A percentile compares a stretch with the other conserved stretches of the same genome.
These are phyloP conservation scores for Odontomyia ornata DNA, from an alignment of 2,888 invertebrate species.

Conservation along the genomic window DNA sequence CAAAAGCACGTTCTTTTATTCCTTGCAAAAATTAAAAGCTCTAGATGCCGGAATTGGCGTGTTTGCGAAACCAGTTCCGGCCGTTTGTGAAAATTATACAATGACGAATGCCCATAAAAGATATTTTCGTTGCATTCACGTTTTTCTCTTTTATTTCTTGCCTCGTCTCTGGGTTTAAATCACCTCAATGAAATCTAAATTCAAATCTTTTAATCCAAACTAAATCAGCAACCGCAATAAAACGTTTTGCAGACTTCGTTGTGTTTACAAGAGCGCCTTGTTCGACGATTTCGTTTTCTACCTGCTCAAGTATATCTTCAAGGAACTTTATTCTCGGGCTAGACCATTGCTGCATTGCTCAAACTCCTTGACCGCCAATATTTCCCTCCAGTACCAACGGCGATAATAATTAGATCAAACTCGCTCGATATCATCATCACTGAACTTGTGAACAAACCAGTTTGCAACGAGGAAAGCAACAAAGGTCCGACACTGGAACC, in stretches of 20 bases:
- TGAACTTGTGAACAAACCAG: neutral
- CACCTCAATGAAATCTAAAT: slow-evolving; percentile 20
- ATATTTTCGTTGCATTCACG: neutral
- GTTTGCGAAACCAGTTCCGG: slow-evolving; percentile 19
- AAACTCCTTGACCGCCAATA: neutral
- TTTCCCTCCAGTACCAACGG: neutral
- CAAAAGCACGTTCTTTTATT: too few species aligned
- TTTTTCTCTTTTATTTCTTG: neutral
- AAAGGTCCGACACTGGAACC: neutral
- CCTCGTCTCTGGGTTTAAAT: neutral
- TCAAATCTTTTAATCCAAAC: slow-evolving; percentile 1
- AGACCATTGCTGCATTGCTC: neutral
- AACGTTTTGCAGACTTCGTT: neutral
- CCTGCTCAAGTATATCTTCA: neutral
- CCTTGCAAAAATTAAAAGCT: too few species aligned
- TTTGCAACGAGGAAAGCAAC: neutral
- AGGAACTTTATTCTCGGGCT: neutral
- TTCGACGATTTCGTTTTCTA: neutral
- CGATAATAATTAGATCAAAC: slow-evolving; percentile 22
- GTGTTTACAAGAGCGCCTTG: neutral
- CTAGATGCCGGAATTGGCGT: slow-evolving; percentile 3
- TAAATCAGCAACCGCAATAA: neutral
- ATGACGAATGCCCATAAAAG: slow-evolving; percentile 1
- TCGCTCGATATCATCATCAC: slow-evolving; percentile 5
- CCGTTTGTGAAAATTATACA: neutral